Conservation (phyloP, 2,888 invertebrate genomes). For the Alentia gelatinosa region DNA sequence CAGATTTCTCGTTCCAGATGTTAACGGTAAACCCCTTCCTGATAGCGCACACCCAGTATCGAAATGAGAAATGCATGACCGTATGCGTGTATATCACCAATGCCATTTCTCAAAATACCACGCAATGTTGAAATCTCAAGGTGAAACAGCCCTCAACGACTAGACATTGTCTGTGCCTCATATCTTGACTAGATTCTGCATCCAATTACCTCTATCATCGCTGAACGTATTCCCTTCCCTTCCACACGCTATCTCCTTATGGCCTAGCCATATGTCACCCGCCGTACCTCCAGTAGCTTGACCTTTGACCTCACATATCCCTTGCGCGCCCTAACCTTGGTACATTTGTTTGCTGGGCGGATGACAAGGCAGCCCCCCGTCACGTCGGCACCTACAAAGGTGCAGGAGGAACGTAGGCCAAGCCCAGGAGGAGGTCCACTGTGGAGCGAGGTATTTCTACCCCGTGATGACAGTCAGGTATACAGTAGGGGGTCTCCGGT, state of each 20-base stretch:
- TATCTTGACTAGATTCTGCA: no score
- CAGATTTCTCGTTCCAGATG: no score
- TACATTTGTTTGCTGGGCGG: conserved; percentile 8
- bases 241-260: neutral
- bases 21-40: no score
- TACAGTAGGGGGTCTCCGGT: no score
- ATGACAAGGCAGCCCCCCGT: neutral
- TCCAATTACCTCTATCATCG: no score
- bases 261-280: conserved; percentile 28
- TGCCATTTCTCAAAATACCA: no score
- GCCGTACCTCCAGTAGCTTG: neutral
- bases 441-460: neutral
- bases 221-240: neutral
- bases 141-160: no score
- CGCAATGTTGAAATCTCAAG: no score
- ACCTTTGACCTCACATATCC: neutral
- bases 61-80: no score
- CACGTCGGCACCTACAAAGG: neutral
- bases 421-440: neutral
- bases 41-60: no score
- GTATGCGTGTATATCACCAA: no score
- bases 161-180: no score
- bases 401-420: neutral
- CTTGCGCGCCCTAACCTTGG: neutral
- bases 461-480: neutral